Evolutionary conservation across 1,140 invertebrate genomes (phyloP).

Genomic region (Pararge aegeria): DNA sequence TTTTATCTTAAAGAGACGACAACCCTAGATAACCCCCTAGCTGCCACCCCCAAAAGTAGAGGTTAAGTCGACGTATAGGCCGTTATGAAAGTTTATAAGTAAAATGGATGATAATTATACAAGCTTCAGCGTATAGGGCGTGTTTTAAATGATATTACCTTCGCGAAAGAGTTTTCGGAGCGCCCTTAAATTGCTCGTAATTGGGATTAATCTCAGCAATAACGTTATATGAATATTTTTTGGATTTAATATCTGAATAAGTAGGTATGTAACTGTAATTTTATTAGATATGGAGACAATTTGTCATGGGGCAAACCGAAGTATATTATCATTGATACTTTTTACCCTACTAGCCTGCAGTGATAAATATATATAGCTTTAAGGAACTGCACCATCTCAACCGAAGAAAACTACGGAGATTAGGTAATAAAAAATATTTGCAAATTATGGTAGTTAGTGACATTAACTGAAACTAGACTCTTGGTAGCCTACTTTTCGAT

Average conservation of each 20-base stretch:
- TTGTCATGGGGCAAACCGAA: no score
- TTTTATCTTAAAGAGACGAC: not conserved
- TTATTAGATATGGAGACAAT: no score
- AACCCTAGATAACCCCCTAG: slow-evolving; percentile 22
- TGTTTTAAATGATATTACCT: slow-evolving; percentile 66
- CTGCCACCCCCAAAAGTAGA: slow-evolving; percentile 63
- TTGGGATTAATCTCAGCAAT: slow-evolving; percentile 28
- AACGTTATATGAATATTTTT: slow-evolving; percentile 28
- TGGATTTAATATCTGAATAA: not conserved
- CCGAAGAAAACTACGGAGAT: no score
- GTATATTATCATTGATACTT: no score
- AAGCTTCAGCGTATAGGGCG: slow-evolving; percentile 64
- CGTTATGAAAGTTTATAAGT: slow-evolving; percentile 79
- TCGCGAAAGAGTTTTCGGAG: slow-evolving; percentile 45
- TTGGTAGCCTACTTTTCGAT: no score
- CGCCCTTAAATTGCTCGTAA: slow-evolving; percentile 33
- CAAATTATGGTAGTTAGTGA: no score
- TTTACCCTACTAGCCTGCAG: no score
- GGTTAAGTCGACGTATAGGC: slow-evolving; percentile 78
- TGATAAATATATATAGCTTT: no score
- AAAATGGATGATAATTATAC: slow-evolving; percentile 79
- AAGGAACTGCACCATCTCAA: no score
- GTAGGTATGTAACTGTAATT: not conserved
- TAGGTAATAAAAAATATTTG: no score
- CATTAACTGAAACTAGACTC: no score